Percentiles rank a stretch among this genome's conserved stretches.
These are phyloP conservation scores for Anser cygnoides DNA, from an alignment of 2,113 vertebrate genomes.

Conservation along the genomic window DNA sequence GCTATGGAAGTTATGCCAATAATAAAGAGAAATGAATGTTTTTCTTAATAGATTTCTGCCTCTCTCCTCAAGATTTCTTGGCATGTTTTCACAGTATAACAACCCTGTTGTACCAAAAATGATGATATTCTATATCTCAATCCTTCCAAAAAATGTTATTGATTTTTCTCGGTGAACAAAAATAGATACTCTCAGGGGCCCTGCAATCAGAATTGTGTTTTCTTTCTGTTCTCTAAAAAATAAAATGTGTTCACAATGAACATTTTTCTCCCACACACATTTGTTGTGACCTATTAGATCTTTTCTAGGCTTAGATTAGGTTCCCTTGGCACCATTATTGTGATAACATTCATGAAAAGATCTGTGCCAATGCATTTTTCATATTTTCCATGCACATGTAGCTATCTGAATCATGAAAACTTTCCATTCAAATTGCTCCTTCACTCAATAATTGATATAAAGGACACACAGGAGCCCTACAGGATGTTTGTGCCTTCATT, in stretches of 20 bases:
- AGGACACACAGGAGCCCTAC: not conserved
- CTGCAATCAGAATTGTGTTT: slow-evolving; percentile 5
- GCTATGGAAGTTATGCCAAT: not conserved
- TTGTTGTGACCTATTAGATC: not conserved
- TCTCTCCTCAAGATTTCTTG: not conserved
- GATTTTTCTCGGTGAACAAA: slow-evolving; percentile 19
- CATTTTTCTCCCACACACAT: not conserved
- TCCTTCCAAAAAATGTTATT: not conserved
- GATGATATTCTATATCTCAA: not conserved
- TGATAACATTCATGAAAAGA: not conserved
- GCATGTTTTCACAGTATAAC: not conserved
- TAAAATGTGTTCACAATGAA: not conserved
- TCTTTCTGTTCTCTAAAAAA: slow-evolving; percentile 13
- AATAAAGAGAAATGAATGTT: not conserved
- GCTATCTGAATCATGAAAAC: not conserved
- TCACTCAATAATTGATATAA: not conserved
- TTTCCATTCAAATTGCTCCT: not conserved
- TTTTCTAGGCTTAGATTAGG: not conserved
- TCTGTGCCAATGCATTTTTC: not conserved
- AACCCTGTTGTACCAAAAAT: not conserved
- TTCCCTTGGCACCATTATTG: not conserved
- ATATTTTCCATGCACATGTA: not conserved
- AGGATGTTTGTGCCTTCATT: not conserved
- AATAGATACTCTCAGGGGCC: not conserved
- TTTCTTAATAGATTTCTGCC: not conserved